Percentiles rank a stretch among this genome's conserved stretches.
Evolutionary conservation across 2,113 vertebrate genomes (phyloP).

Genomic region (Grammomys dolichurus): DNA sequence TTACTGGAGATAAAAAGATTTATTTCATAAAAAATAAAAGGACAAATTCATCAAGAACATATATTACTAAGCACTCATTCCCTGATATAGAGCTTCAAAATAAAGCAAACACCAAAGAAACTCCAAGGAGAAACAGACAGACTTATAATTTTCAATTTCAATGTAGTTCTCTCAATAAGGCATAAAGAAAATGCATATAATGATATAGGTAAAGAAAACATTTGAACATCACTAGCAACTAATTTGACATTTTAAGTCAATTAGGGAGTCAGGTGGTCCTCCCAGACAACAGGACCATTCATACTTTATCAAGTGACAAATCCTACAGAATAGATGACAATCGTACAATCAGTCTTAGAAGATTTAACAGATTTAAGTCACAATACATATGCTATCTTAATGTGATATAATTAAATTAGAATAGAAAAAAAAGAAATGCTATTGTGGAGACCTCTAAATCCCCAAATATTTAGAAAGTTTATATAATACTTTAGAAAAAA

Average conservation of each 20-base stretch:
- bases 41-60: neutral
- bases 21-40: slow-evolving; percentile 25
- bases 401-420: slow-evolving; percentile 21
- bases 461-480: slow-evolving; percentile 48
- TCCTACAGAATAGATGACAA: neutral
- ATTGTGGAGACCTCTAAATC: slow-evolving; percentile 18
- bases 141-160: neutral
- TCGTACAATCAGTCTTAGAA: slow-evolving; percentile 1
- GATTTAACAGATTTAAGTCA: slow-evolving; percentile 44
- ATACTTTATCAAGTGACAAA: neutral
- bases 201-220: neutral
- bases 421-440: slow-evolving; percentile 22
- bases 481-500: slow-evolving; percentile 37
- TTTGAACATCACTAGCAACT: slow-evolving; percentile 41
- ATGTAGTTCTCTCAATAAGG: neutral
- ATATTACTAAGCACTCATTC: neutral
- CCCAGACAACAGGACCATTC: neutral
- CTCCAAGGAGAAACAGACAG: slow-evolving; percentile 17
- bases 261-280: neutral
- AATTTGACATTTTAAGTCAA: neutral
- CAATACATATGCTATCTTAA: neutral
- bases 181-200: neutral
- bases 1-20: neutral
- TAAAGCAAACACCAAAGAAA: neutral
- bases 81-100: neutral